A percentile compares a stretch with the other conserved stretches of the same genome.
These are phyloP conservation scores for Cavia porcellus DNA, from an alignment of 2,113 vertebrate genomes.

Conservation along the genomic window DNA sequence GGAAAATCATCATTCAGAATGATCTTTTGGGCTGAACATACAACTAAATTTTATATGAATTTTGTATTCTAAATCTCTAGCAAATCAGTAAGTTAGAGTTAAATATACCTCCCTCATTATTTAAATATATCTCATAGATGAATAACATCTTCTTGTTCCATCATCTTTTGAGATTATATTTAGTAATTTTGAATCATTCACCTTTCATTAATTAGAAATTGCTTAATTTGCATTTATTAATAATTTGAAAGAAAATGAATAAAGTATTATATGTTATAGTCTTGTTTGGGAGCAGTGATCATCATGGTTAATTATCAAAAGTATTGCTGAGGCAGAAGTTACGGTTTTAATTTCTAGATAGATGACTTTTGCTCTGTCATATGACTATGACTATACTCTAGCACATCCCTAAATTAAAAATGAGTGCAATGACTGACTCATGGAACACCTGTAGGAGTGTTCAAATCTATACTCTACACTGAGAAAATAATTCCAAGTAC, in stretches of 20 bases:
- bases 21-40: neutral
- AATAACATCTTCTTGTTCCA: neutral
- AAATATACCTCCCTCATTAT: neutral
- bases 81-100: neutral
- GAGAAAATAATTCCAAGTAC: neutral
- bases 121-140: neutral
- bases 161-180: neutral
- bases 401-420: neutral
- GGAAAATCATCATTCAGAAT: neutral
- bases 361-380: neutral
- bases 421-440: neutral
- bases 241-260: constrained; percentile 46
- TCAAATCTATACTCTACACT: neutral
- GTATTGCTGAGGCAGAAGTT: neutral
- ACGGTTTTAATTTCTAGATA: constrained; percentile 31
- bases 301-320: constrained; percentile 24
- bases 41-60: neutral
- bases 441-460: neutral
- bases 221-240: neutral
- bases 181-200: constrained; percentile 21
- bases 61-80: neutral
- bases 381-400: neutral
- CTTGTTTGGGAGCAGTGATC: neutral
- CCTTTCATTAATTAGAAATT: neutral
- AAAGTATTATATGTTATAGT: neutral